Evolutionary conservation across 2,888 invertebrate genomes (phyloP).

Genomic region (Rhabditophanes sp.): DNA sequence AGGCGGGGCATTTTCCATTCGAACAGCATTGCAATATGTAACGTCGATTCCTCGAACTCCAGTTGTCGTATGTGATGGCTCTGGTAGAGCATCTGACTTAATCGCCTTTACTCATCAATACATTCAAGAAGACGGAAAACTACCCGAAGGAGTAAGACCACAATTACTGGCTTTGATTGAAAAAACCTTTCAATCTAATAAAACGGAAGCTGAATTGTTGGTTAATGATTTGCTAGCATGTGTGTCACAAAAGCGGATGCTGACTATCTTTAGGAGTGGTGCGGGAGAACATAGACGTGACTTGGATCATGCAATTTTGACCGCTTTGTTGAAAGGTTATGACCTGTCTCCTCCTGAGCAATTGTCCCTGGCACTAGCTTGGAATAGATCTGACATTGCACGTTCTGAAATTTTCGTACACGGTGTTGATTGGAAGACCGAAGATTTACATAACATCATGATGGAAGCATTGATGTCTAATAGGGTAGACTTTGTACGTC

Average conservation of each 20-base stretch:
- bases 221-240: slow-evolving; percentile 81
- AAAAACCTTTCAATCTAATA: slow-evolving; percentile 74
- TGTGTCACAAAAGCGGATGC: slow-evolving; percentile 79
- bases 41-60: slow-evolving; percentile 77
- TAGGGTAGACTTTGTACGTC: slow-evolving; percentile 87
- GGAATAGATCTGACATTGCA: slow-evolving; percentile 96
- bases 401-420: slow-evolving; percentile 74
- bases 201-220: slow-evolving; percentile 72
- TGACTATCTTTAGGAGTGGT: slow-evolving; percentile 78
- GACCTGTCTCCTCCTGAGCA: slow-evolving; percentile 65
- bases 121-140: slow-evolving; percentile 43
- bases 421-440: slow-evolving; percentile 68
- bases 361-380: slow-evolving; percentile 77
- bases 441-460: slow-evolving; percentile 90
- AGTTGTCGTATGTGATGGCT: slow-evolving; percentile 55
- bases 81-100: slow-evolving; percentile 83
- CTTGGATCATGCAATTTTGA: slow-evolving; percentile 82
- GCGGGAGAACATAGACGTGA: slow-evolving; percentile 73
- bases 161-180: slow-evolving; percentile 78
- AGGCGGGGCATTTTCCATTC: slow-evolving; percentile 87
- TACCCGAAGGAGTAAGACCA: slow-evolving; percentile 73
- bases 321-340: slow-evolving; percentile 66
- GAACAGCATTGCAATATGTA: slow-evolving; percentile 87
- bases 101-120: slow-evolving; percentile 83
- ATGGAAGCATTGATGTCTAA: slow-evolving; percentile 75